These are phyloP conservation scores for Mylabris sibirica DNA, from an alignment of 2,888 invertebrate genomes.

Conservation along the genomic window DNA sequence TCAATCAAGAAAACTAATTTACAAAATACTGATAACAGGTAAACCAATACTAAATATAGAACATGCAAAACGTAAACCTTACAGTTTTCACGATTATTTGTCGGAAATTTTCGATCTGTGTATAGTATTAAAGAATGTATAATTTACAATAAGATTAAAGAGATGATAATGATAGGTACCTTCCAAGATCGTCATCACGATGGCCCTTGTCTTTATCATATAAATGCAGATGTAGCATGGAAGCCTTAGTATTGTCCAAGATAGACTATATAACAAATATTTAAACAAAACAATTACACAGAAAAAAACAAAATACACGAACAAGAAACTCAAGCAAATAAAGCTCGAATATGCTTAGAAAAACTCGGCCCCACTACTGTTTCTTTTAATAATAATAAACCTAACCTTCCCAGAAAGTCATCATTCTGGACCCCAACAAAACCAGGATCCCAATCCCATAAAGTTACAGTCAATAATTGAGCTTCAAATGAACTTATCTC, in stretches of 20 bases:
- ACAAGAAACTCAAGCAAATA: not conserved
- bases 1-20: not conserved
- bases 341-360: slow-evolving; percentile 27
- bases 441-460: slow-evolving; percentile 87
- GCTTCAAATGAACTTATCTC: slow-evolving; percentile 77
- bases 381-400: not conserved
- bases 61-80: not conserved
- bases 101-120: not conserved
- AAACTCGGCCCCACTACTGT: slow-evolving; percentile 11
- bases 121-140: slow-evolving; percentile 10
- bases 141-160: slow-evolving; percentile 17
- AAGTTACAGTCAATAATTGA: slow-evolving; percentile 76
- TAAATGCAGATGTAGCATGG: slow-evolving; percentile 71
- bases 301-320: slow-evolving; percentile 23
- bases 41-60: not conserved
- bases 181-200: slow-evolving; percentile 92
- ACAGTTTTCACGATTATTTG: slow-evolving; percentile 1
- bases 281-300: slow-evolving; percentile 18
- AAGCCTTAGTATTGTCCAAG: slow-evolving; percentile 66
- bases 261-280: slow-evolving; percentile 63
- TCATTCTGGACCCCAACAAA: slow-evolving; percentile 79
- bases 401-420: slow-evolving; percentile 84
- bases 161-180: slow-evolving; percentile 61
- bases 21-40: not conserved
- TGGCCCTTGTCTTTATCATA: slow-evolving; percentile 93